Evolutionary conservation across 2,113 vertebrate species (phyloP).

Genomic region (Thunnus thynnus): DNA sequence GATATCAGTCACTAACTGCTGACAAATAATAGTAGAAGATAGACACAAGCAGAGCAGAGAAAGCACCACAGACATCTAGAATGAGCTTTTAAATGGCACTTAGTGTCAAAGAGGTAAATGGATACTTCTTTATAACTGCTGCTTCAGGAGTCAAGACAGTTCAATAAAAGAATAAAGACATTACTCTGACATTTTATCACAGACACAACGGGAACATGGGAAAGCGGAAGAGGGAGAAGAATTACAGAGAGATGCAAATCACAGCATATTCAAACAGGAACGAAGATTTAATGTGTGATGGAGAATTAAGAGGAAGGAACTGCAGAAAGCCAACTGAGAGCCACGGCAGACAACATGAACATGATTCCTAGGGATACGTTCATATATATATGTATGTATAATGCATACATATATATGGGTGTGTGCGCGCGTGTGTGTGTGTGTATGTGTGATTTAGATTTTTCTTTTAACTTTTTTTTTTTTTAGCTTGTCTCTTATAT

Average conservation of each 20-base stretch:
- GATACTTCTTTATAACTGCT: constrained; percentile 1
- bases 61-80: not conserved
- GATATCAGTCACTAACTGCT: not conserved
- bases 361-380: too few relatives aligned
- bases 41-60: not conserved
- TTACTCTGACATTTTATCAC: constrained; percentile 2
- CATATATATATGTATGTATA: too few relatives aligned
- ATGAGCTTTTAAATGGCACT: constrained; percentile 16
- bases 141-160: constrained; percentile 17
- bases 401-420: too few relatives aligned
- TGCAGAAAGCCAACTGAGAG: too few relatives aligned
- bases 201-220: not conserved
- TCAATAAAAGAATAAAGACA: constrained; percentile 12
- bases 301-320: too few relatives aligned
- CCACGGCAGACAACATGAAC: too few relatives aligned
- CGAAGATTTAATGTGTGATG: too few relatives aligned
- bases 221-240: not conserved
- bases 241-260: not conserved
- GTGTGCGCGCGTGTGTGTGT: too few relatives aligned
- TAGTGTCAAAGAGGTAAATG: constrained; percentile 23
- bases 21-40: not conserved
- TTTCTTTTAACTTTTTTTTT: too few relatives aligned
- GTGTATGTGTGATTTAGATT: too few relatives aligned
- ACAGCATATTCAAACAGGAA: too few relatives aligned
- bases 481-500: too few relatives aligned